A percentile compares a stretch with the other conserved stretches of the same genome.
Evolutionary conservation across 2,113 vertebrate species (phyloP).

Genomic region (Probosciger aterrimus): DNA sequence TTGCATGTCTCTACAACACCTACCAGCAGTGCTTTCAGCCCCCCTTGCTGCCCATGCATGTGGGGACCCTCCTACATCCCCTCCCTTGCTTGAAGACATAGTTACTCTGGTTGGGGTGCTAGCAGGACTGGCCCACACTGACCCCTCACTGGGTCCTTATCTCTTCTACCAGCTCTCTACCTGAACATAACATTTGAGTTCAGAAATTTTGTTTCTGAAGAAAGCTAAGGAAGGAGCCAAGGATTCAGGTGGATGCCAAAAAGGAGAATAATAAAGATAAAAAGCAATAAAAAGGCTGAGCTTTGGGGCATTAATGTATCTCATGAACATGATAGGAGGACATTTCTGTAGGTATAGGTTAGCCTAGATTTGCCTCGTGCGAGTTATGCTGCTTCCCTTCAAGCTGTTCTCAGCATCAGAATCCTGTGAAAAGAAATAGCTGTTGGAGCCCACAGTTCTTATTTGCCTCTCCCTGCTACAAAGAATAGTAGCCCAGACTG

Average conservation of each 20-base stretch:
- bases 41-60: neutral
- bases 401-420: neutral
- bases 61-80: neutral
- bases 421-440: neutral
- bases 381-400: neutral
- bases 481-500: neutral
- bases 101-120: neutral
- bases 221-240: neutral
- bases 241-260: neutral
- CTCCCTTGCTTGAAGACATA: neutral
- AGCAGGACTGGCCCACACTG: neutral
- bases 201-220: neutral
- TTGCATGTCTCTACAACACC: neutral
- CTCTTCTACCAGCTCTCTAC: neutral
- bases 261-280: neutral
- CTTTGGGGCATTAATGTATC: neutral
- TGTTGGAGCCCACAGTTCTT: neutral
- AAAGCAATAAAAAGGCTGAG: neutral
- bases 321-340: neutral
- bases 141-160: neutral
- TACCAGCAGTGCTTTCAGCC: neutral
- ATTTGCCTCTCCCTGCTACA: neutral
- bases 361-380: neutral
- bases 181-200: neutral
- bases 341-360: neutral